phyloP scores from a whole-genome alignment of 35 echinoderm and acorn worm genomes.

The Lytechinus pictus region DNA sequence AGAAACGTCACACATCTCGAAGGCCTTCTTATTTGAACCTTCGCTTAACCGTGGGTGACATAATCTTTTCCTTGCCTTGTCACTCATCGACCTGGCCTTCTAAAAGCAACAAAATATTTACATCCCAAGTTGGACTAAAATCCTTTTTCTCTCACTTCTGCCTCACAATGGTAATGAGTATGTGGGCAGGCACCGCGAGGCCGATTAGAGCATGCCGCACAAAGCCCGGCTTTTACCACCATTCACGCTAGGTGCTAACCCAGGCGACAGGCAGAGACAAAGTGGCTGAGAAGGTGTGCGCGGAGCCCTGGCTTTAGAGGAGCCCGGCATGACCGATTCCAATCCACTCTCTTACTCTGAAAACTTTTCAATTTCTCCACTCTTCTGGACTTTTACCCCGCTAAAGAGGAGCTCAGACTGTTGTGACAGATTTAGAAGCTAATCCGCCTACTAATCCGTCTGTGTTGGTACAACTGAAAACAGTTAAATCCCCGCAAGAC shows the following conservation, averaged over 20 bases:
- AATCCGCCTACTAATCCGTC: conserved; percentile 31
- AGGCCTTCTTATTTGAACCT: conserved; percentile 11
- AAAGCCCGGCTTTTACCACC: background rate
- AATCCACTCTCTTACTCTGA: background rate
- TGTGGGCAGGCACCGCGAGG: background rate
- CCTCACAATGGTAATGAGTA: background rate
- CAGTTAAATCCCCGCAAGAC: conserved; percentile 36
- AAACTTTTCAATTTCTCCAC: background rate
- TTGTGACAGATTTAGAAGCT: background rate
- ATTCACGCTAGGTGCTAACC: conserved; percentile 1
- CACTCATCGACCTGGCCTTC: background rate
- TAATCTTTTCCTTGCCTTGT: background rate
- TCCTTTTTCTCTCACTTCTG: background rate
- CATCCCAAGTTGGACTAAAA: background rate
- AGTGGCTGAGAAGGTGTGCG: background rate
- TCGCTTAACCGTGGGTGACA: background rate
- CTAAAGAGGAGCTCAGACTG: conserved; percentile 27
- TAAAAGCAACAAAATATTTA: conserved; percentile 15
- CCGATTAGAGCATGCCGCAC: background rate
- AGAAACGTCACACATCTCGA: background rate
- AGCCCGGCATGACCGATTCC: background rate
- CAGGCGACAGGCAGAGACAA: conserved; percentile 7
- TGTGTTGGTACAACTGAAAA: conserved; percentile 30
- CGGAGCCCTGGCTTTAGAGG: background rate
- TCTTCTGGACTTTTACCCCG: background rate